Base-by-base conservation (phyloP, 2,888 invertebrate genomes). In the Spatulosminthurus flaviceps region DNA sequence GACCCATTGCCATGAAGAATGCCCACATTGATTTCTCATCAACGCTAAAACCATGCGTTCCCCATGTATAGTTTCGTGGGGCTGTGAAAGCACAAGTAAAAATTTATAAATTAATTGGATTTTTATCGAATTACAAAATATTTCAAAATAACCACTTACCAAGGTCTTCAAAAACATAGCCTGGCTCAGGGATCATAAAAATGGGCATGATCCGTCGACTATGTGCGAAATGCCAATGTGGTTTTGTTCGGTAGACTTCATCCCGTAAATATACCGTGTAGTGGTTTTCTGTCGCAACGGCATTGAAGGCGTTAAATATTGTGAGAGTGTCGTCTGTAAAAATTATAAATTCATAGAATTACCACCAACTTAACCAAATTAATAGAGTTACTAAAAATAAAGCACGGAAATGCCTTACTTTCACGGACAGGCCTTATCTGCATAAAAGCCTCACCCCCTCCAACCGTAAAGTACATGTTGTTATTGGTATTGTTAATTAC, bases 21-120 rank as follows among this genome's bases (percentile, higher is more conserved):
- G 93, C 91, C 84, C 90, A 90, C 93, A 93, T 93, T 71, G 88
- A 88, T 0, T 89, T 87, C 0, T 89, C 87, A 67, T 87, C 87
- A 86, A 92, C 92, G 86, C 92, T 91, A 86, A 92, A 93, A 0
- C 93, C 93, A 86, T 93, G 93, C n/a, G 90, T 87, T 1, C 92
- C 92, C 51, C 51, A 51, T 4, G 51, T 51, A 19, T 19, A 51
- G 19, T n/a, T 19, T 88, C 87, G 0, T 89, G 88, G 28, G 87
- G n/a, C 28, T 29, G 26, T 24, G 28, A 9, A 41, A 41, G 13
- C 13, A 51, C 7, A 51, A 9, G 4, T 51, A 51, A 4, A 51
- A 16, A 51, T 9, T 13, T n/a, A 51, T 51, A 51, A 5, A 51
- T 4, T 19, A 51, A 41, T n/a, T n/a, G 13, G 13, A 7, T 9